These are phyloP conservation scores for Mustela lutreola DNA, from an alignment of 2,113 vertebrate genomes.

Conservation along the genomic window DNA sequence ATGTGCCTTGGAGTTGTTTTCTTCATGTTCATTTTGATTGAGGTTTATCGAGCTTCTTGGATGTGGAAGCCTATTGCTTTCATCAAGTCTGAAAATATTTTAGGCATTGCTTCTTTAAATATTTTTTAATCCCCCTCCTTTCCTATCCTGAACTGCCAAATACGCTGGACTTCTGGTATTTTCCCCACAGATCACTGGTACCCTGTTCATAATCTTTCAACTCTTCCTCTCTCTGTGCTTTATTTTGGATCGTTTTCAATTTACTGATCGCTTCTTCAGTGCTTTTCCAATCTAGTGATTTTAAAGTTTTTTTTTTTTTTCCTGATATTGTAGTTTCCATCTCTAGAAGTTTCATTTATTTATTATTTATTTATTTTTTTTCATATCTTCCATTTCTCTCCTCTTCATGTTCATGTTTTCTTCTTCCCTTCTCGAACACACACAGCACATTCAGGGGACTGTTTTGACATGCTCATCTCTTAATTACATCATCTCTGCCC, in stretches of 20 bases:
- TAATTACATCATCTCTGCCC: background rate
- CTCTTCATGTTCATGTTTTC: background rate
- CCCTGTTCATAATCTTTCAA: background rate
- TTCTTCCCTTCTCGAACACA: background rate
- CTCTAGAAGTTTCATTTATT: background rate
- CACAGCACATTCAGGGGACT: background rate
- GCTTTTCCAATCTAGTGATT: background rate
- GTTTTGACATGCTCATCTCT: background rate
- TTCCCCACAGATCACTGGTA: background rate
- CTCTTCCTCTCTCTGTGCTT: background rate
- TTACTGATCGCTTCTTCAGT: background rate
- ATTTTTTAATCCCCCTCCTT: background rate
- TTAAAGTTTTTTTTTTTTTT: background rate
- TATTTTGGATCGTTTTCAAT: background rate
- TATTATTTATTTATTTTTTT: background rate
- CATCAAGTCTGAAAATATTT: conserved; percentile 15
- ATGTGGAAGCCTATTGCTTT: conserved; percentile 12
- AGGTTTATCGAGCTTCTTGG: background rate
- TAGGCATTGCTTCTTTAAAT: background rate
- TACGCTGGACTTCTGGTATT: background rate
- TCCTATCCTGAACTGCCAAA: background rate
- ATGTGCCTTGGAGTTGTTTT: background rate
- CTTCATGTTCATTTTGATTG: background rate
- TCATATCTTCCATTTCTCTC: background rate
- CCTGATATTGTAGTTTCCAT: background rate